A percentile compares a stretch with the other conserved stretches of the same genome.
Evolutionary conservation across 1,140 invertebrate genomes (phyloP).

Genomic region (Drosophila erecta): DNA sequence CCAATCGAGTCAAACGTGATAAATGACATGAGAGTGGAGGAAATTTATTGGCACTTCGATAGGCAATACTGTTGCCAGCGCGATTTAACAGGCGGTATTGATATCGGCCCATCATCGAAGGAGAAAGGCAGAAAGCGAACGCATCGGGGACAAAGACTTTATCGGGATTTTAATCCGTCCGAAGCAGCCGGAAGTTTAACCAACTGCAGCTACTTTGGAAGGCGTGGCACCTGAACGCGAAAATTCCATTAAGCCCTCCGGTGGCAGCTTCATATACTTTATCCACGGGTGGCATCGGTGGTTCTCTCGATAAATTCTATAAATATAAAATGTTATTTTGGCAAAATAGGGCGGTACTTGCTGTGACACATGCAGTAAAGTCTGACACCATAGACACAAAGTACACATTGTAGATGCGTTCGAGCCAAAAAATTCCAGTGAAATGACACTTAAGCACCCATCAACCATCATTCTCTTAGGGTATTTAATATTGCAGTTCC

Average conservation of each 20-base stretch:
- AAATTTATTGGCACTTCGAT: constrained; percentile 41
- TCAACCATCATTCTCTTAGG: not conserved
- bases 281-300: not conserved
- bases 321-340: too few relatives aligned
- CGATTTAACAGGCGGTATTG: constrained; percentile 22
- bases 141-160: constrained; percentile 17
- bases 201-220: constrained; percentile 28
- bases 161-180: constrained; percentile 43
- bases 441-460: too few relatives aligned
- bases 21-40: constrained; percentile 48
- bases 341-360: too few relatives aligned
- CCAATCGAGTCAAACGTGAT: constrained; percentile 41
- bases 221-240: constrained; percentile 45
- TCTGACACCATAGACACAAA: too few relatives aligned
- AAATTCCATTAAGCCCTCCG: constrained; percentile 48
- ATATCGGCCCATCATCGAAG: constrained; percentile 30
- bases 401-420: too few relatives aligned
- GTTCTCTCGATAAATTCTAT: too few relatives aligned
- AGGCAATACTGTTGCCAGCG: constrained; percentile 16
- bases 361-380: too few relatives aligned
- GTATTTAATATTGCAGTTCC: constrained; percentile 15
- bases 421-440: not conserved
- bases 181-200: constrained; percentile 25
- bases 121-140: constrained; percentile 14
- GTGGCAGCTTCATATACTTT: not conserved